Evolutionary conservation across 2,888 invertebrate species (phyloP).

Genomic region (Sesamia inferens): DNA sequence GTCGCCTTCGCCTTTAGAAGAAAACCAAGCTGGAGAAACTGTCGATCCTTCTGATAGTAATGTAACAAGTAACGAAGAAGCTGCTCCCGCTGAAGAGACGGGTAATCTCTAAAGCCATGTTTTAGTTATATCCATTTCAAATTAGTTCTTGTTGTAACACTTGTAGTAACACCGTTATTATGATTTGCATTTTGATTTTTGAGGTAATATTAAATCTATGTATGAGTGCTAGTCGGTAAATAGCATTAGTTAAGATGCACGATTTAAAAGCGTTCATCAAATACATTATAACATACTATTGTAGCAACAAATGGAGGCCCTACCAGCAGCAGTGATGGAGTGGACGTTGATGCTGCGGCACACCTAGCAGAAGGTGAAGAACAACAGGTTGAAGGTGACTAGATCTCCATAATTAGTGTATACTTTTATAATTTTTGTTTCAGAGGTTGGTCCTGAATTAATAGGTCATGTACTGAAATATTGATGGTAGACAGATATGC

Average conservation of each 20-base stretch:
- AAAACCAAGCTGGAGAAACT: conserved; percentile 79
- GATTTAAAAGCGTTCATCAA: conserved; percentile 22
- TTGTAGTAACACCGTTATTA: conserved; percentile 44
- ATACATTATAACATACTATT: conserved; percentile 51
- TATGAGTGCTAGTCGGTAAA: background rate
- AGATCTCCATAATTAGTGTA: background rate
- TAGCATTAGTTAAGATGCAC: conserved; percentile 11
- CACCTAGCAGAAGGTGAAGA: conserved; percentile 75
- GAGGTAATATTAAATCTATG: conserved; percentile 2
- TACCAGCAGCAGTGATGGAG: conserved; percentile 85
- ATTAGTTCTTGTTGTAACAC: conserved; percentile 17
- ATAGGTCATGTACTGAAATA: no score
- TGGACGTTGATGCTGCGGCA: conserved; percentile 77
- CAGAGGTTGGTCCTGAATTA: no score
- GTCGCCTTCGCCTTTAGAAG: conserved; percentile 82
- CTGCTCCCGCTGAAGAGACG: conserved; percentile 75
- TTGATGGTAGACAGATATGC: no score
- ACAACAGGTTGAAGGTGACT: conserved; percentile 77
- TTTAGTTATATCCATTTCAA: background rate
- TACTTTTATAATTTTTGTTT: background rate
- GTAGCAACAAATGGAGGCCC: conserved; percentile 83
- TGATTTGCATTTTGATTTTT: conserved; percentile 42
- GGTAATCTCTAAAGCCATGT: conserved; percentile 64
- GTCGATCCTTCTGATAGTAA: conserved; percentile 81
- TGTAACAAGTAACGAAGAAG: conserved; percentile 79